Conservation (phyloP, 1,140 invertebrate genomes). For the Pissodes strobi region DNA sequence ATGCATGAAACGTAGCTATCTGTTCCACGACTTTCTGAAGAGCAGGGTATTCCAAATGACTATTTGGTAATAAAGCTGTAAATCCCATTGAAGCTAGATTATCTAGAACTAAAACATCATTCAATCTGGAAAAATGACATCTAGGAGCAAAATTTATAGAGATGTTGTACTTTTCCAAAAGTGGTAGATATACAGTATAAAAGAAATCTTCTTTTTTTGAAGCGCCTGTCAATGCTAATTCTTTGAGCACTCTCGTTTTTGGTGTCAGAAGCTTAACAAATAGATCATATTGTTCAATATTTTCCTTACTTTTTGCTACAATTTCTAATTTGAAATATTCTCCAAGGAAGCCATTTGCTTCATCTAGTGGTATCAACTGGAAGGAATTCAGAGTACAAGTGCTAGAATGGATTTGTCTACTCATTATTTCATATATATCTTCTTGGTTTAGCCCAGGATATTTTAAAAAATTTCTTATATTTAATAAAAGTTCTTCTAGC, state of each 20-base stretch:
- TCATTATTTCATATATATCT: neutral
- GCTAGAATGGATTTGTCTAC: neutral
- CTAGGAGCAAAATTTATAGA: slow-evolving; percentile 17
- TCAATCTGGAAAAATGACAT: slow-evolving; percentile 8
- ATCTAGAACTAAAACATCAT: slow-evolving; percentile 31
- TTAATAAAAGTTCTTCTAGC: neutral
- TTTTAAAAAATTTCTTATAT: neutral
- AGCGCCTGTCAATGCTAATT: neutral
- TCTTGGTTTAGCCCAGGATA: neutral
- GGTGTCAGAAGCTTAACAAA: slow-evolving; percentile 28
- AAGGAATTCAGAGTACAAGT: neutral
- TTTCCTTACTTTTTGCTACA: neutral
- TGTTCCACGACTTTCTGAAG: slow-evolving; percentile 12
- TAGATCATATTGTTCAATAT: neutral
- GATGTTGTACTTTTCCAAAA: neutral
- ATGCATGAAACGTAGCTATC: slow-evolving; percentile 39
- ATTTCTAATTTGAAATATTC: slow-evolving; percentile 27
- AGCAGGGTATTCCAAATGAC: slow-evolving; percentile 3
- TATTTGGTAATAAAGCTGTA: slow-evolving; percentile 10
- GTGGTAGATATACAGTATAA: slow-evolving; percentile 21
- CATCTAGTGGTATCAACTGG: neutral
- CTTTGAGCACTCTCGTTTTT: slow-evolving; percentile 13
- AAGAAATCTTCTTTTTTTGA: slow-evolving; percentile 35
- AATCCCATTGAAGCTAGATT: slow-evolving; percentile 17
- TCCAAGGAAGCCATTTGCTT: slow-evolving; percentile 22